These are phyloP conservation scores for Platysternon megacephalum DNA, from an alignment of 2,113 vertebrate genomes.

Conservation along the genomic window DNA sequence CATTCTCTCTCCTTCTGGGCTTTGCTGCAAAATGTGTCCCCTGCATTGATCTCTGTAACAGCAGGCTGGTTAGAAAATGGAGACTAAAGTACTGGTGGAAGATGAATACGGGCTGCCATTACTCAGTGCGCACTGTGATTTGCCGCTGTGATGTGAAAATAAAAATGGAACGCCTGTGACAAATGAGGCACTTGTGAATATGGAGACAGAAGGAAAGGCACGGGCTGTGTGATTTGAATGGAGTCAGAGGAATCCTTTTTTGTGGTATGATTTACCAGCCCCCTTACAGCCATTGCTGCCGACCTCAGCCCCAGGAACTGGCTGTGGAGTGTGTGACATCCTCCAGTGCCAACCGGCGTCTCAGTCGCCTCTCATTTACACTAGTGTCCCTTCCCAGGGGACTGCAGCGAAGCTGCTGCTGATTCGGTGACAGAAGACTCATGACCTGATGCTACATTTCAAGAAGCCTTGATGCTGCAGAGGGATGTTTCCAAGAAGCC, in stretches of 20 bases:
- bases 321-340: neutral
- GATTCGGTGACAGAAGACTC: accelerated
- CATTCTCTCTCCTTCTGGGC: neutral
- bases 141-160: conserved; percentile 10
- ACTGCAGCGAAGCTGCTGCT: accelerated
- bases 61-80: conserved; percentile 50
- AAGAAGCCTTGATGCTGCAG: neutral
- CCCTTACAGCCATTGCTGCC: neutral
- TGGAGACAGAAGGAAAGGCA: conserved; percentile 33
- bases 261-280: neutral
- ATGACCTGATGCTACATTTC: neutral
- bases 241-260: neutral
- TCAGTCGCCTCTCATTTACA: neutral
- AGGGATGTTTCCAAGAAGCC: accelerated
- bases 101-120: conserved; percentile 46
- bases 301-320: too few species aligned
- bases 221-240: neutral
- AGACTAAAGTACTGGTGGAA: conserved; percentile 21
- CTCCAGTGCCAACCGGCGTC: accelerated
- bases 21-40: neutral
- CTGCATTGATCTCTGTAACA: conserved; percentile 3
- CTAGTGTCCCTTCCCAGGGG: accelerated
- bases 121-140: conserved; percentile 33
- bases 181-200: conserved; percentile 33
- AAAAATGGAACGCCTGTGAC: conserved; percentile 19